These are phyloP conservation scores for Scomberomorus guttatus DNA, from an alignment of 2,797 vertebrate genomes.

Conservation along the genomic window DNA sequence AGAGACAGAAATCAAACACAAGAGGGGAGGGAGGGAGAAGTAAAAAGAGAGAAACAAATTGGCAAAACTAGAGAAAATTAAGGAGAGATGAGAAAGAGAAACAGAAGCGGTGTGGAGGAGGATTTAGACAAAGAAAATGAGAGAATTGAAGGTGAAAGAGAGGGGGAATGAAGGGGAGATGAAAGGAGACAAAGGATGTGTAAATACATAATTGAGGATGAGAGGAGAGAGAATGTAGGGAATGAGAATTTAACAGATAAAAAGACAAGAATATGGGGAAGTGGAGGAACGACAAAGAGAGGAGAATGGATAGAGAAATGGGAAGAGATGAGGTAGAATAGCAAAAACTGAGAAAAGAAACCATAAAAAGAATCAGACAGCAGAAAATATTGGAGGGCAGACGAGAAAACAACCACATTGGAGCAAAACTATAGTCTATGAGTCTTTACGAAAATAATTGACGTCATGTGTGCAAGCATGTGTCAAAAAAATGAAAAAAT, in stretches of 20 bases:
- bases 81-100: slow-evolving; percentile 12
- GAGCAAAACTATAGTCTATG: neutral
- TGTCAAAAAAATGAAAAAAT: neutral
- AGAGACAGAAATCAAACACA: slow-evolving; percentile 55
- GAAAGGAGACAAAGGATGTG: slow-evolving; percentile 35
- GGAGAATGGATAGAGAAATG: neutral
- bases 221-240: slow-evolving; percentile 17
- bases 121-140: slow-evolving; percentile 10
- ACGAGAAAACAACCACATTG: neutral
- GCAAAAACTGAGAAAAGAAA: neutral
- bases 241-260: slow-evolving; percentile 13
- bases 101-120: neutral
- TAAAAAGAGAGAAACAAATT: slow-evolving; percentile 36
- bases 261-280: slow-evolving; percentile 2
- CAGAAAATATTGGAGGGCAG: neutral
- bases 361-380: slow-evolving; percentile 28
- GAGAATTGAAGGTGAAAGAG: slow-evolving; percentile 10
- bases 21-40: neutral
- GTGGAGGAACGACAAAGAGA: neutral
- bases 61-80: slow-evolving; percentile 43
- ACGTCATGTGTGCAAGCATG: neutral
- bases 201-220: slow-evolving; percentile 36
- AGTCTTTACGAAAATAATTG: neutral
- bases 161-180: slow-evolving; percentile 1
- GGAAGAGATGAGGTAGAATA: neutral